A percentile compares a stretch with the other conserved stretches of the same genome.
phyloP scores from a whole-genome alignment of 2,113 vertebrate genomes.

The Dipodomys merriami region DNA sequence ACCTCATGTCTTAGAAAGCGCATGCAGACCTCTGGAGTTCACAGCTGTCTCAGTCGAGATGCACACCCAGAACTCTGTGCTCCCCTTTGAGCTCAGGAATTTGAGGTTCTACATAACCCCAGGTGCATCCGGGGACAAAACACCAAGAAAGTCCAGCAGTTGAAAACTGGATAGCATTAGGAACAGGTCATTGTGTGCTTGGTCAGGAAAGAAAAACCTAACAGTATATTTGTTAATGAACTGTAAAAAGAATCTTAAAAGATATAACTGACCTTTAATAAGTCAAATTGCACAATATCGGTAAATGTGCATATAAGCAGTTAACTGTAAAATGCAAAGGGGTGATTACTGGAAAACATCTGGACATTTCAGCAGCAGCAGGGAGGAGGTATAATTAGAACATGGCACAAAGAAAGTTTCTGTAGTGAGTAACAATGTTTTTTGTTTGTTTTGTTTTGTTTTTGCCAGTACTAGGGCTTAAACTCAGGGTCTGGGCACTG shows the following conservation, averaged over 20 bases:
- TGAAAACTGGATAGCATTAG: not conserved
- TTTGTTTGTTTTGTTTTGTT: too few relatives aligned
- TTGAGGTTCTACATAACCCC: not conserved
- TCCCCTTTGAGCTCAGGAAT: not conserved
- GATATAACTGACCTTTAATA: not conserved
- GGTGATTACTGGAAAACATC: not conserved
- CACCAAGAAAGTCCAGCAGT: not conserved
- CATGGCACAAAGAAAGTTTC: not conserved
- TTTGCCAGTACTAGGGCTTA: too few relatives aligned
- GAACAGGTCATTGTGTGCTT: not conserved
- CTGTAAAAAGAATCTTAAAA: not conserved
- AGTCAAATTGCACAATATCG: not conserved
- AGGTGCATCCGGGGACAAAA: not conserved
- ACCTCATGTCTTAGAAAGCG: not conserved
- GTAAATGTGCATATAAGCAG: not conserved
- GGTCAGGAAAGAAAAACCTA: not conserved
- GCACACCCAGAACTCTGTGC: not conserved
- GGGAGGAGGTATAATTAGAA: too few relatives aligned
- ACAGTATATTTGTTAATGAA: not conserved
- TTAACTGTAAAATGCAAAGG: not conserved
- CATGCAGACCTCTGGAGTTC: too few relatives aligned
- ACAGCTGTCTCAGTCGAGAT: not conserved
- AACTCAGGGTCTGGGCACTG: too few relatives aligned
- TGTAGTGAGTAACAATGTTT: too few relatives aligned
- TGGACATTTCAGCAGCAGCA: not conserved